phyloP scores from a whole-genome alignment of 1,140 invertebrate genomes.

The Penaeus vannamei region DNA sequence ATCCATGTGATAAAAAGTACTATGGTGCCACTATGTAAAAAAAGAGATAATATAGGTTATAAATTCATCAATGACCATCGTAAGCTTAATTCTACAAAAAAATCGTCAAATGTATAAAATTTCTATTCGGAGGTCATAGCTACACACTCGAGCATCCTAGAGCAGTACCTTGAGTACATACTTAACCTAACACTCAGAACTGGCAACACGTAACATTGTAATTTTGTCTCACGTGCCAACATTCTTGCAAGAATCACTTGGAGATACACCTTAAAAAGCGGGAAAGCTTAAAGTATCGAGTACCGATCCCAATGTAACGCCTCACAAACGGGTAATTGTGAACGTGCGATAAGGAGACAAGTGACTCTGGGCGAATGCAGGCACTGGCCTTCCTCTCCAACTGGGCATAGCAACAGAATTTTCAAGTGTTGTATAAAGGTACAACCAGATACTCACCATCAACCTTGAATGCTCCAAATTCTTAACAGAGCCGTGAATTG shows the following conservation, averaged over 20 bases:
- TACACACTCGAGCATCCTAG: constrained; percentile 55
- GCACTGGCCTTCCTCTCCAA: neutral
- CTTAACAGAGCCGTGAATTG: too few species aligned
- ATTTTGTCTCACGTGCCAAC: too few species aligned
- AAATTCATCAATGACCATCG: constrained; percentile 8
- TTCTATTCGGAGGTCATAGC: constrained; percentile 28
- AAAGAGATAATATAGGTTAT: constrained; percentile 23
- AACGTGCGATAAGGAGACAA: constrained; percentile 16
- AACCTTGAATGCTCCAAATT: too few species aligned
- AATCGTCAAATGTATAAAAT: neutral
- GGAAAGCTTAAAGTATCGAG: too few species aligned
- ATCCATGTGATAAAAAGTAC: constrained; percentile 29
- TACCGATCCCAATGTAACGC: too few species aligned
- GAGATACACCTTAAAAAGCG: too few species aligned
- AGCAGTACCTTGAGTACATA: constrained; percentile 41
- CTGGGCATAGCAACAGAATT: constrained; percentile 23
- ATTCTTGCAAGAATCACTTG: too few species aligned
- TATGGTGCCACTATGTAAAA: constrained; percentile 17
- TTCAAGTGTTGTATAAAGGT: constrained; percentile 44
- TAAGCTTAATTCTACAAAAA: constrained; percentile 52
- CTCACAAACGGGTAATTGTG: too few species aligned
- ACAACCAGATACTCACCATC: neutral
- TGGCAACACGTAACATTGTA: constrained; percentile 3
- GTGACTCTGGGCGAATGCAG: constrained; percentile 23
- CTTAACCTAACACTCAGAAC: constrained; percentile 19